Evolutionary conservation across 2,113 vertebrate genomes (phyloP), one percentile per base, ranked within the genome.

Genomic region (Ploceus nigricollis): DNA sequence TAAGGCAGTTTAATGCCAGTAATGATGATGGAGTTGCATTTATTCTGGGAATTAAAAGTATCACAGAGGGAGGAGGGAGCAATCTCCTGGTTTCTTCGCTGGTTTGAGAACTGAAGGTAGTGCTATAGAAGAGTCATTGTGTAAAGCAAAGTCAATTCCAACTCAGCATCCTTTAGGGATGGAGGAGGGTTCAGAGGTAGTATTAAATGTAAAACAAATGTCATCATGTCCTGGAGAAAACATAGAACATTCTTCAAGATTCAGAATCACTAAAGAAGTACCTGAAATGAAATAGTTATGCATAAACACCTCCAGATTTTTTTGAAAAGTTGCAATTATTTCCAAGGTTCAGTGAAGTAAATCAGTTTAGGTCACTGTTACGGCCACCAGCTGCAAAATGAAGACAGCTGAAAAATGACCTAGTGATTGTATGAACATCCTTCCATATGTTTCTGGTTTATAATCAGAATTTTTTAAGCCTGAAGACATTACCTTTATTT

Each of bases 371-470:
- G 89, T 94, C 86, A 82, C 40, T 31, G 35, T 75, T 60, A 66
- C n/a, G 77, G 53, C 60, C 53, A 71, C 47, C 89, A 96, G 91
- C 94, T 94, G 91, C 89, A 89, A 75, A 81, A 68, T 13, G 70
- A 72, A 92, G 24, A 72, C 88, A 93, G 83, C 35, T 96, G 95
- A 72, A 86, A 89, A 96, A 90, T 75, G 63, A 82, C 58, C 58
- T 61, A 72, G 53, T 57, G 88, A 54, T 57, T 77, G 13, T 83
- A 72, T 69, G 91, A 93, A 56, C 77, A 79, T 78, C 39, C 40
- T 78, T 93, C 69, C 93, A 92, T 84, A 45, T 95, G 94, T 87
- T 95, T 91, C 77, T 68, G n/a, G 84, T 92, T 94, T 94, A 72
- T 65, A 88, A 37, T 56, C 51, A 84, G 57, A 54, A 66, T 92